Conservation (phyloP, 2,888 invertebrate genomes). For the Dermolepida albohirtum region DNA sequence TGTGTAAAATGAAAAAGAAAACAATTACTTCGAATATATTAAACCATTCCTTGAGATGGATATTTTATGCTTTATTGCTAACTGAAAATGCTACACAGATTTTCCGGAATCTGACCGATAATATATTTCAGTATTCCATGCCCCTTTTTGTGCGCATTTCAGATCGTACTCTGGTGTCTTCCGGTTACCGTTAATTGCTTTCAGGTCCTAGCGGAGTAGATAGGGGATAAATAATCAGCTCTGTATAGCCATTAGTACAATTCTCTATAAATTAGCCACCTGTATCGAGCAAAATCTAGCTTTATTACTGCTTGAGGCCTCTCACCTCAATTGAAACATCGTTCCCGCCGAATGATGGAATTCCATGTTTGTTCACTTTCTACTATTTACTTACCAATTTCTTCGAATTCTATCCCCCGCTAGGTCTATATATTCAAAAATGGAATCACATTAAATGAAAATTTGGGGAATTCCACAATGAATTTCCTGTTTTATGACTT, state of each 20-base stretch:
- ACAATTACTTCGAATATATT: no score
- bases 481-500: no score
- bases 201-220: slow-evolving; percentile 51
- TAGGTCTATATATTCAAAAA: no score
- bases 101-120: no score
- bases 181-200: slow-evolving; percentile 55
- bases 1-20: no score
- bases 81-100: no score
- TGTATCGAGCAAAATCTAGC: slow-evolving; percentile 40
- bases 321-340: slow-evolving; percentile 47
- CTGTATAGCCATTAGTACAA: slow-evolving; percentile 58
- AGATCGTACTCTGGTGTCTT: slow-evolving; percentile 43
- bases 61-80: no score
- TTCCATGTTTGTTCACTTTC: slow-evolving; percentile 31
- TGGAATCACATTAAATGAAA: no score
- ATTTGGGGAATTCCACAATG: no score
- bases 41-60: no score
- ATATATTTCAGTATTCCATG: no score
- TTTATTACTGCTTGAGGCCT: slow-evolving; percentile 48
- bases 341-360: slow-evolving; percentile 34
- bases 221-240: slow-evolving; percentile 58
- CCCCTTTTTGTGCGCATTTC: no score
- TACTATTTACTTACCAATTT: slow-evolving; percentile 23
- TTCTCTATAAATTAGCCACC: slow-evolving; percentile 59
- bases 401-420: slow-evolving; percentile 8